Evolutionary conservation across 1,140 invertebrate species (phyloP).

Genomic region (Drosophila pectinifera): DNA sequence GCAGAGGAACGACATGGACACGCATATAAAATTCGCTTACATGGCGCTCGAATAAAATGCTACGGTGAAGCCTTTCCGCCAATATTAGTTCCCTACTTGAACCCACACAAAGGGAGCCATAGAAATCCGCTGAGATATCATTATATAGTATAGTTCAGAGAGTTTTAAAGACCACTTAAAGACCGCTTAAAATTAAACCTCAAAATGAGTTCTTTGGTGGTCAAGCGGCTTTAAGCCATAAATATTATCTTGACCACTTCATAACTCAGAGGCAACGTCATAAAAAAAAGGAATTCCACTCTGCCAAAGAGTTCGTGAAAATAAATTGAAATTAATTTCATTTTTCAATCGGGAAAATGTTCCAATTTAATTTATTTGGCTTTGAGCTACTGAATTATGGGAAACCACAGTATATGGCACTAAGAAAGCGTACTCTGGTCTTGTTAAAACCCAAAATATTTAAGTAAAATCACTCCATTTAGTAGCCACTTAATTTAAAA

Average conservation of each 20-base stretch:
- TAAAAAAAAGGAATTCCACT: too few relatives aligned
- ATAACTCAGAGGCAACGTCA: background rate
- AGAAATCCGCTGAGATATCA: background rate
- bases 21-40: slow-evolving; percentile 53
- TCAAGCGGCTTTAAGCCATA: background rate
- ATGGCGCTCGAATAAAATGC: slow-evolving; percentile 6
- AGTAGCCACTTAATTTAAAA: too few relatives aligned
- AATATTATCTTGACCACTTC: background rate
- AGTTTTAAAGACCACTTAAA: background rate
- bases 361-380: background rate
- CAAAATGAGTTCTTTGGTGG: background rate
- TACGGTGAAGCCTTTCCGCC: slow-evolving; percentile 21
- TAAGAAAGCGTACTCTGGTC: too few relatives aligned
- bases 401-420: too few relatives aligned
- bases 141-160: background rate
- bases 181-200: background rate
- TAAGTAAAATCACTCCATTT: too few relatives aligned
- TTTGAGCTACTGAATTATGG: background rate
- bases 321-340: background rate
- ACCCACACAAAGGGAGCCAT: background rate
- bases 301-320: background rate
- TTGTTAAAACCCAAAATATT: background rate
- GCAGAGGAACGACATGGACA: slow-evolving; percentile 53
- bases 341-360: background rate
- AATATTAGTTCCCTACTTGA: slow-evolving; percentile 5